A percentile compares a stretch with the other conserved stretches of the same genome.
Conservation (phyloP, 1,140 invertebrate species). For the Micrasema longulum region DNA sequence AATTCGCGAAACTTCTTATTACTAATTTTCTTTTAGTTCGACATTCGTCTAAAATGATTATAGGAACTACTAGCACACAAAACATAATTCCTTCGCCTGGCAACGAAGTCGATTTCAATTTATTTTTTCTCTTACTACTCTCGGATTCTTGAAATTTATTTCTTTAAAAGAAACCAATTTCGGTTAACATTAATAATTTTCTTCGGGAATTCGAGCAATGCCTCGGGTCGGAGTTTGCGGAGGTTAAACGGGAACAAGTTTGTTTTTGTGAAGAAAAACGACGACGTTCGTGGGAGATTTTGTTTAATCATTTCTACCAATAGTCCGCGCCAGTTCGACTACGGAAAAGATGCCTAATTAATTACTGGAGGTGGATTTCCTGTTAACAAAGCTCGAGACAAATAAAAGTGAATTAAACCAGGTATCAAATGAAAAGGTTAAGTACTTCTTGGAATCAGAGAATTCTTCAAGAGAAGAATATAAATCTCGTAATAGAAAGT, state of each 20-base stretch:
- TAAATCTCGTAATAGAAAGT: no score
- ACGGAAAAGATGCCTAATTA: conserved; percentile 40
- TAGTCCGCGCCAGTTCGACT: background rate
- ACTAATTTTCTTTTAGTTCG: conserved; percentile 21
- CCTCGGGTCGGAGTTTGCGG: conserved; percentile 21
- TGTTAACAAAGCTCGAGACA: conserved; percentile 33
- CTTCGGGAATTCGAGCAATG: conserved; percentile 29
- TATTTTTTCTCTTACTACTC: conserved; percentile 24
- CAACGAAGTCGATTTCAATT: conserved; percentile 31
- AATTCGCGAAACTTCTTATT: background rate
- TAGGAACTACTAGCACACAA: conserved; percentile 13
- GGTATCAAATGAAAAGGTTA: conserved; percentile 10
- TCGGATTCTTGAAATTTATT: conserved; percentile 35
- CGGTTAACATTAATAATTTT: conserved; percentile 38
- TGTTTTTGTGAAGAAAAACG: conserved; percentile 40
- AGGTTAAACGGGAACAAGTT: conserved; percentile 29
- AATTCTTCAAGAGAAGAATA: no score
- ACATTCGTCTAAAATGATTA: conserved; percentile 32
- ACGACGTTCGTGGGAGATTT: conserved; percentile 38
- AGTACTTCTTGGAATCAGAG: no score
- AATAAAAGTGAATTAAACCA: conserved; percentile 42
- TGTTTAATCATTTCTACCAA: conserved; percentile 38
- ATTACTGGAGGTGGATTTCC: conserved; percentile 41
- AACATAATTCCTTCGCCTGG: conserved; percentile 26
- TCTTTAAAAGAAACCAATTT: conserved; percentile 38